phyloP scores from a whole-genome alignment of 2,797 vertebrate species.

The Hapalemur alaotrensis region DNA sequence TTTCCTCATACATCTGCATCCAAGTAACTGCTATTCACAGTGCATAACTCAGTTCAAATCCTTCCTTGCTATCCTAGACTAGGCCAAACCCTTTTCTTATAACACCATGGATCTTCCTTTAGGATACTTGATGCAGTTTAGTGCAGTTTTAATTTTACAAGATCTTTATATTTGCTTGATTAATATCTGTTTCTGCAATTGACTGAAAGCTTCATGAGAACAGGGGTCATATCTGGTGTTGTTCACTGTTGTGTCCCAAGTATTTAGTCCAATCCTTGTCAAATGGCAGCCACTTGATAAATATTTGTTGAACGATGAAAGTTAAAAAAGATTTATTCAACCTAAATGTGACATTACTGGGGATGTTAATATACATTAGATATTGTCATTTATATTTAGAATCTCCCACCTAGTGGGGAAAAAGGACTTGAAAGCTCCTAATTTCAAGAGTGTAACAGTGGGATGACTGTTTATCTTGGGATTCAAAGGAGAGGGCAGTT shows the following conservation, averaged over 20 bases:
- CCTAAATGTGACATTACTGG: background rate
- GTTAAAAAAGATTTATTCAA: background rate
- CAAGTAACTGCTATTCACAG: background rate
- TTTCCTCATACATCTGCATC: background rate
- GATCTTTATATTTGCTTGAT: background rate
- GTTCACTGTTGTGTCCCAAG: background rate
- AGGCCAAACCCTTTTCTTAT: background rate
- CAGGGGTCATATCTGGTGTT: background rate
- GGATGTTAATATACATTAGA: background rate
- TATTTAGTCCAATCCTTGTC: background rate
- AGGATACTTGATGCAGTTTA: background rate
- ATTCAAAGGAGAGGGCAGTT: background rate
- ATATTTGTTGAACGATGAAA: background rate
- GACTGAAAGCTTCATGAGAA: background rate
- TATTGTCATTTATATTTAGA: background rate
- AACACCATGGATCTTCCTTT: background rate
- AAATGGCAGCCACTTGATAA: background rate
- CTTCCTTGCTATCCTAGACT: background rate
- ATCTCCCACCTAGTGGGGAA: background rate
- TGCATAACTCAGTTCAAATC: background rate
- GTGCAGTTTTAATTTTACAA: background rate
- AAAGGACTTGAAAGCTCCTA: background rate
- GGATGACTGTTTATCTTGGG: background rate
- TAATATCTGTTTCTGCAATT: background rate
- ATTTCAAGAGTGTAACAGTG: background rate